Evolutionary conservation across 2,113 vertebrate genomes (phyloP).

Genomic region (Thermophis baileyi): DNA sequence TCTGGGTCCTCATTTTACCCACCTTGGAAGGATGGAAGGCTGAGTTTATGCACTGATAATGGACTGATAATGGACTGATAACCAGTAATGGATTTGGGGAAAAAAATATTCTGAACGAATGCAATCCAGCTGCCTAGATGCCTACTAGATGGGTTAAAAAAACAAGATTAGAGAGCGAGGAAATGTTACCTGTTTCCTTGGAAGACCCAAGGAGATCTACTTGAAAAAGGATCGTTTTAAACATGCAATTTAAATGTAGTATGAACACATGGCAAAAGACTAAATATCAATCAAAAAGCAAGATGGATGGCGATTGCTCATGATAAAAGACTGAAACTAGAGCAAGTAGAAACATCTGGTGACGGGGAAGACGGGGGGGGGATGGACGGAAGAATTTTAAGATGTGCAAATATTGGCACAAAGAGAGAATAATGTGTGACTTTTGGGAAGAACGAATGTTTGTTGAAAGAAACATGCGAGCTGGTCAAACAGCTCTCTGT

Average conservation of each 20-base stretch:
- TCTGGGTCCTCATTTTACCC: no score
- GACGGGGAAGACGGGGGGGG: not conserved
- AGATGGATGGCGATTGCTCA: not conserved
- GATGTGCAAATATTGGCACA: not conserved
- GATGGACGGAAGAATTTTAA: not conserved
- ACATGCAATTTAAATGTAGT: not conserved
- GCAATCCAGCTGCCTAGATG: not conserved
- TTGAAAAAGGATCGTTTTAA: not conserved
- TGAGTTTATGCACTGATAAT: not conserved
- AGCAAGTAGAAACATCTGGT: not conserved
- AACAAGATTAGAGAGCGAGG: not conserved
- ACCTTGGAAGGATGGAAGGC: no score
- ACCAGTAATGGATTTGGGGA: not conserved
- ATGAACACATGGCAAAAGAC: not conserved
- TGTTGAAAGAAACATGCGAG: not conserved
- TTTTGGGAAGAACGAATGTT: not conserved
- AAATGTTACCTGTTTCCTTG: not conserved
- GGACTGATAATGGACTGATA: not conserved
- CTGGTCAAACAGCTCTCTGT: not conserved
- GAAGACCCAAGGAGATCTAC: not conserved
- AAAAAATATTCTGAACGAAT: not conserved
- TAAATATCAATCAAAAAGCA: not conserved
- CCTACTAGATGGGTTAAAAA: not conserved
- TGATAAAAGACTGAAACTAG: not conserved
- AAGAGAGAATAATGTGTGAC: not conserved